A percentile compares a stretch with the other conserved stretches of the same genome.
Evolutionary conservation across 2,888 invertebrate genomes (phyloP).

Genomic region (Dryomyza anilis): DNA sequence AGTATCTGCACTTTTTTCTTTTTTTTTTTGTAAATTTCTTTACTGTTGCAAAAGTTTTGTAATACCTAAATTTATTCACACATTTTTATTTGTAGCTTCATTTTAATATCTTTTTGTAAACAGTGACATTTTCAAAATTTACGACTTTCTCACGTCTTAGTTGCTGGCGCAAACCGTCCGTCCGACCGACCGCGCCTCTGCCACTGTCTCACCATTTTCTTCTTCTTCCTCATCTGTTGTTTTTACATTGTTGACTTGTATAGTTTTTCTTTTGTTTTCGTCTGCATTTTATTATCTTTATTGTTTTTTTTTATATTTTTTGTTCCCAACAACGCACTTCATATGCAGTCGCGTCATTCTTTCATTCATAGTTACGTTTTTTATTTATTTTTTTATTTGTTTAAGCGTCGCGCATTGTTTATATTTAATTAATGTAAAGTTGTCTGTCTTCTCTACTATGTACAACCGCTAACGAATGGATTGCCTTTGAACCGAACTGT

Average conservation of each 20-base stretch:
- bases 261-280: constrained; percentile 32
- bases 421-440: constrained; percentile 8
- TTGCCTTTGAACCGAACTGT: constrained; percentile 26
- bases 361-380: neutral
- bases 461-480: neutral
- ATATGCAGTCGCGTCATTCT: too few species aligned
- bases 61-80: too few species aligned
- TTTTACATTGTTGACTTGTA: constrained; percentile 35
- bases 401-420: constrained; percentile 1
- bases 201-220: neutral
- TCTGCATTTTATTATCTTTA: constrained; percentile 13
- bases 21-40: too few species aligned
- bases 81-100: too few species aligned
- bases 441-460: neutral
- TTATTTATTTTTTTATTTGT: neutral
- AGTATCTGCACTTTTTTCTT: too few species aligned
- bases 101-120: neutral
- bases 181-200: neutral
- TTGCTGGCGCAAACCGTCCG: neutral
- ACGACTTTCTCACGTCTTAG: constrained; percentile 37
- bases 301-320: neutral
- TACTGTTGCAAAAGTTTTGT: too few species aligned
- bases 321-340: too few species aligned
- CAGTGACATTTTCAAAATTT: constrained; percentile 31
- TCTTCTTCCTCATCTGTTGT: neutral